Evolutionary conservation across 2,113 vertebrate genomes (phyloP), one percentile per base, ranked within the genome.

Genomic region (Brachyhypopomus occidentalis): DNA sequence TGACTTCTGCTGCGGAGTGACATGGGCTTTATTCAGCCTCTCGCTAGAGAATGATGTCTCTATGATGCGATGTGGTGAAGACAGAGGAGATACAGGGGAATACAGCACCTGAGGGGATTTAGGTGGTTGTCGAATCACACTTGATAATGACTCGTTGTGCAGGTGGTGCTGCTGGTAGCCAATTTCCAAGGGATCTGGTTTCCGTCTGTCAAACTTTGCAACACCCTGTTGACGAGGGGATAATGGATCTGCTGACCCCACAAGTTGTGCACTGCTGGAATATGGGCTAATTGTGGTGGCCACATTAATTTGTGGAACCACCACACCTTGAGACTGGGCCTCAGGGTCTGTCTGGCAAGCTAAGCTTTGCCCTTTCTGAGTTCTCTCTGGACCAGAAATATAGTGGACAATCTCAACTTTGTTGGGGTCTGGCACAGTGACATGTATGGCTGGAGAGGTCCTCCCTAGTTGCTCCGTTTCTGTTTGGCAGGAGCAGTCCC

Each of bases 51-150:
- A 96, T 75, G 97, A 95, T 23, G 94, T 94, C 82, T 99, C 97
- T 85, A 98, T 92, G 73, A 98, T 93, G 67, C 96, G 95, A 84
- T 98, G 96, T 1, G 97, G 97, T 72, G 97, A 99, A 59, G 97
- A 98, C 71, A 99, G 92, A 0, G 98, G 98, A 0, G 97, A 99
- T 30, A 99, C 97, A 0, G 98, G 98, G 0, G 98, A 99, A 87
- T 99, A 99, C 60, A 99, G 95, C 69, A 99, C 97, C 89, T 99
- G 96, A 5, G 97, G 96, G 22, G 98, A 98, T 86, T 97, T 98
- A 19, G 98, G 96, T 0, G 93, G 93, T 88, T 97, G 97, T 80
- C 96, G 94, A 83, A 98, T 94, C 52, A 98, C 92, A 88, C 96
- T 97, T 25, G 97, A 98, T 58, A 98, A 92, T 0, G 96, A 96